Evolutionary conservation across 2,113 vertebrate genomes (phyloP), one percentile per base, ranked within the genome.

Genomic region (Oryzias woworae): DNA sequence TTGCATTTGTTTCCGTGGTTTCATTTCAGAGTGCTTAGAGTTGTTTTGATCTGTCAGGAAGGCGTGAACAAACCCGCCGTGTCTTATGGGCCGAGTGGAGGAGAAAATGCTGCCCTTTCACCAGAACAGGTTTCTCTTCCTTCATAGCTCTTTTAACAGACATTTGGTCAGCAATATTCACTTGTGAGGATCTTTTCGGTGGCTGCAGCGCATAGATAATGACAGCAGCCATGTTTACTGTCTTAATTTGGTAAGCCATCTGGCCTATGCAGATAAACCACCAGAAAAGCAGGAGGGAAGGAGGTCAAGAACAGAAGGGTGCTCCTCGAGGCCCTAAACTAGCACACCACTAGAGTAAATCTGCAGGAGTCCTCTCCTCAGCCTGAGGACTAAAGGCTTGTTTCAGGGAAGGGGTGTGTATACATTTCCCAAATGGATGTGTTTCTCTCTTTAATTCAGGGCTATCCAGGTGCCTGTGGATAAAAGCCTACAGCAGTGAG

Each of bases 261-360:
- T 88, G 86, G 69, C 55, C 60, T 60, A 67, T 43, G 17, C 26
- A 61, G 86, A 90, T 90, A 89, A 91, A 81, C 72, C 10, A 23
- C 53, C 57, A 63, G 28, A 62, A 46, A 76, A 77, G 77, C 8
- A 46, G 5, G 62, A 53, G 43, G 15, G 15, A 62, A 67, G 48
- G 57, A 57, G 65, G 76, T 69, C 48, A 78, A 53, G 79, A 28
- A 58, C 24, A 75, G 61, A 69, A 20, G 62, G 45, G 48, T 76
- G 53, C 62, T 73, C 50, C 65, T 58, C n/a, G 51, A 68, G 63
- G 51, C 60, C 65, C n/a, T 20, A 49, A 56, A 69, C 47, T 24
- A 66, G 64, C 50, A 42, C 62, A 66, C 14, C 53, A 58, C 26
- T 7, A 16, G 28, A 63, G 17, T 73, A 64, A 58, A 64, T 66